Percentiles rank a stretch among this genome's conserved stretches.
Conservation (phyloP, 2,888 invertebrate genomes). For the Griposia aprilina region DNA sequence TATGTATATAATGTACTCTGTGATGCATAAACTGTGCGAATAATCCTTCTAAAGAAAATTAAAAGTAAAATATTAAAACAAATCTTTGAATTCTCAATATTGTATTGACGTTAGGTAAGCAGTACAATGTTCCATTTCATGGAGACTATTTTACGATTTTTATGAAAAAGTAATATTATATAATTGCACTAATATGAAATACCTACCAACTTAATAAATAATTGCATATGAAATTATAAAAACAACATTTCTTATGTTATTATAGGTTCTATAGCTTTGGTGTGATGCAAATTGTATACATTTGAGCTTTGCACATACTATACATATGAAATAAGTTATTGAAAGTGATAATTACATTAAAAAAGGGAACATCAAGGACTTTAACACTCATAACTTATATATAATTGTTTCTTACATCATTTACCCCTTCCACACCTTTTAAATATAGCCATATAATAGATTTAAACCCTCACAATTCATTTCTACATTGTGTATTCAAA, state of each 20-base stretch:
- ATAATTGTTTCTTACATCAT: constrained; percentile 37
- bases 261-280: constrained; percentile 48
- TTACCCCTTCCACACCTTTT: constrained; percentile 51
- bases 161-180: constrained; percentile 33
- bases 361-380: constrained; percentile 37
- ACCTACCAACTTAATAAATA: constrained; percentile 45
- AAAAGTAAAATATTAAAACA: constrained; percentile 26
- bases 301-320: constrained; percentile 50
- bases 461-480: constrained; percentile 52
- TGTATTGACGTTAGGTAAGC: constrained; percentile 56
- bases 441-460: constrained; percentile 46
- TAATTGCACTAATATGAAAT: constrained; percentile 55
- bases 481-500: constrained; percentile 59
- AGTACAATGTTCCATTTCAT: constrained; percentile 57
- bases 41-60: not conserved
- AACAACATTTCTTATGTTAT: constrained; percentile 22
- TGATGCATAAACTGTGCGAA: not conserved
- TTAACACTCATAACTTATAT: constrained; percentile 52
- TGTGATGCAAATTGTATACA: constrained; percentile 46
- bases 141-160: constrained; percentile 49
- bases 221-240: constrained; percentile 41
- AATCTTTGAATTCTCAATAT: constrained; percentile 41
- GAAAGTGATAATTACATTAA: constrained; percentile 29
- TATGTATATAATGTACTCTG: too few relatives aligned
- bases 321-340: constrained; percentile 46